A percentile compares a stretch with the other conserved stretches of the same genome.
These are phyloP conservation scores for Sogatella furcifera DNA, from an alignment of 1,140 invertebrate species.

Conservation along the genomic window DNA sequence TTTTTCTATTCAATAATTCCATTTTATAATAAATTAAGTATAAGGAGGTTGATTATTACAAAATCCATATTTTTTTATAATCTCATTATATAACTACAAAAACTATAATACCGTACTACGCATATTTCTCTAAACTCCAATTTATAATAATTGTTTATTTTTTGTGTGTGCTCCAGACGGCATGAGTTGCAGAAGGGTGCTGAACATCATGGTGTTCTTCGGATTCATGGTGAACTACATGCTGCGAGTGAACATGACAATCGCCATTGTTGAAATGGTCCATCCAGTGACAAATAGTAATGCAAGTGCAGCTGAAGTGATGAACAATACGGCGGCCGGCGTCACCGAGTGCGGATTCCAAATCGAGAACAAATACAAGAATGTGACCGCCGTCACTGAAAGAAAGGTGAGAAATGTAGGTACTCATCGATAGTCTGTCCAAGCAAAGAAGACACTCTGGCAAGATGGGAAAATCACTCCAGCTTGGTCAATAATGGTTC, in stretches of 20 bases:
- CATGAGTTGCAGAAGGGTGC: constrained; percentile 62
- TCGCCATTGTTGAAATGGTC: constrained; percentile 79
- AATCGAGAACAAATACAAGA: not conserved
- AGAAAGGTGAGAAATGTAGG: not conserved
- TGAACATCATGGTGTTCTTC: constrained; percentile 73
- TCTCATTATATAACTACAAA: too few species aligned
- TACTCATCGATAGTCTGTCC: too few species aligned
- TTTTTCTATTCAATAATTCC: too few species aligned
- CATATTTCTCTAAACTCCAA: too few species aligned
- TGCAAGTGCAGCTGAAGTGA: not conserved
- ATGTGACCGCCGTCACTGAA: not conserved
- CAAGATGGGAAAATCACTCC: too few species aligned
- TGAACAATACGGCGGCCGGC: not conserved
- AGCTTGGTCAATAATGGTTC: too few species aligned
- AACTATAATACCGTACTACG: too few species aligned
- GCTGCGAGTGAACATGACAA: constrained; percentile 75
- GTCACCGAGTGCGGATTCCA: not conserved
- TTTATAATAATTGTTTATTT: constrained; percentile 4
- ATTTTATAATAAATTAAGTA: too few species aligned
- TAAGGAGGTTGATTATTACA: too few species aligned
- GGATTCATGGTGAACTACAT: constrained; percentile 85
- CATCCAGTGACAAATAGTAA: constrained; percentile 39
- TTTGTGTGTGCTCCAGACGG: constrained; percentile 52
- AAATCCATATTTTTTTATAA: too few species aligned
- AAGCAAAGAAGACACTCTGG: too few species aligned